A percentile compares a stretch with the other conserved stretches of the same genome.
Evolutionary conservation across 2,888 invertebrate species (phyloP).

Genomic region (Ennomos fuscantarius): DNA sequence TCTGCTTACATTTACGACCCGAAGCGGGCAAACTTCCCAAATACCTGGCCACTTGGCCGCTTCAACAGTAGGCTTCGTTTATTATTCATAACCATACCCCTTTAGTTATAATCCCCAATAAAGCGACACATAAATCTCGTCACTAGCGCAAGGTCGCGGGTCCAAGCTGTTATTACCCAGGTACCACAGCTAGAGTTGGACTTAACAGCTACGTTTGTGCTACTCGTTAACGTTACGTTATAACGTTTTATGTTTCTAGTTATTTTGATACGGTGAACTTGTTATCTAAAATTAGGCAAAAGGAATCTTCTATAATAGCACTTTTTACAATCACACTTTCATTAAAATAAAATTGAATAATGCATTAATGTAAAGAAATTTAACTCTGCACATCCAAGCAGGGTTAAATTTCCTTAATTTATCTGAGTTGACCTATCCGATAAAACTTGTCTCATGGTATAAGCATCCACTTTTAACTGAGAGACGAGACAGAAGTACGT

Average conservation of each 20-base stretch:
- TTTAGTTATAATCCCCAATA: constrained; percentile 36
- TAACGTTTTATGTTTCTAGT: neutral
- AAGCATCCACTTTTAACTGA: too few species aligned
- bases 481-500: too few species aligned
- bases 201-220: constrained; percentile 18
- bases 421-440: too few species aligned
- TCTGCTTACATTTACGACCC: constrained; percentile 6
- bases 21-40: constrained; percentile 6
- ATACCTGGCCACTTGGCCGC: constrained; percentile 13
- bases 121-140: constrained; percentile 33
- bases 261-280: too few species aligned
- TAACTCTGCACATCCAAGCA: too few species aligned
- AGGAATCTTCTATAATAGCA: too few species aligned
- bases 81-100: constrained; percentile 36
- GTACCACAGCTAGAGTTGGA: constrained; percentile 11
- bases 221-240: neutral
- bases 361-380: too few species aligned
- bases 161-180: constrained; percentile 5
- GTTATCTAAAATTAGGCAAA: too few species aligned
- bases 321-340: too few species aligned
- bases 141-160: constrained; percentile 30
- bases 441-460: too few species aligned
- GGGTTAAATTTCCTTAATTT: too few species aligned
- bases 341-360: too few species aligned
- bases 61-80: constrained; percentile 11